Conservation (phyloP, 2,888 invertebrate species). For the Xylota sylvarum region DNA sequence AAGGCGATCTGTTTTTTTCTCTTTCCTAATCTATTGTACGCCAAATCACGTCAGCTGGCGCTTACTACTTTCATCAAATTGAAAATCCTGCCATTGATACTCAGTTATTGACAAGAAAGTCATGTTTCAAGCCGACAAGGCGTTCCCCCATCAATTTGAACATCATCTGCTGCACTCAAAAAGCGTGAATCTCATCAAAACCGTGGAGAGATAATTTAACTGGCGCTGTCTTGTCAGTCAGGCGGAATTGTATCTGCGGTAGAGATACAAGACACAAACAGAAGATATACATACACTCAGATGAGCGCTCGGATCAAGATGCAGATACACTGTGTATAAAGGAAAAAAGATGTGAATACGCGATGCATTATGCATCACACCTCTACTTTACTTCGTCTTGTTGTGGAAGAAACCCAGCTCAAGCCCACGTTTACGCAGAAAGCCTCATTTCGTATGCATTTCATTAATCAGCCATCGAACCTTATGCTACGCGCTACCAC, state of each 20-base stretch:
- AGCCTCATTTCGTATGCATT: conserved; percentile 82
- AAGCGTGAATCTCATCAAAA: conserved; percentile 46
- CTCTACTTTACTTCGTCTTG: conserved; percentile 44
- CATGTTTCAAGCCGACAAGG: conserved; percentile 23
- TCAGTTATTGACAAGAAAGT: conserved; percentile 29
- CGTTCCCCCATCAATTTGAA: conserved; percentile 10
- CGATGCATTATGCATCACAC: conserved; percentile 73
- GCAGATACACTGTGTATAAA: conserved; percentile 36
- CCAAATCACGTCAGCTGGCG: neutral
- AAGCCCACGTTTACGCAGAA: conserved; percentile 77
- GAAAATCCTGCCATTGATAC: conserved; percentile 1
- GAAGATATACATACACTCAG: conserved; percentile 31
- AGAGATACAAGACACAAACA: conserved; percentile 35
- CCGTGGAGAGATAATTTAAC: conserved; percentile 47
- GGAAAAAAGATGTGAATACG: conserved; percentile 31
- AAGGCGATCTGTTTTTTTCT: no score
- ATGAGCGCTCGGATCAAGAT: conserved; percentile 52
- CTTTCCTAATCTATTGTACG: no score
- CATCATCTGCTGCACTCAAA: conserved; percentile 14
- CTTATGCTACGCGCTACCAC: conserved; percentile 48
- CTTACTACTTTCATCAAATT: neutral
- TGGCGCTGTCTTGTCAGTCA: conserved; percentile 63
- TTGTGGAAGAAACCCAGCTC: conserved; percentile 10
- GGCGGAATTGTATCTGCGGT: conserved; percentile 26
- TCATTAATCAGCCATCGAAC: conserved; percentile 78